These are phyloP conservation scores for Loriculus beryllinus DNA, from an alignment of 2,797 vertebrate genomes.

Conservation along the genomic window DNA sequence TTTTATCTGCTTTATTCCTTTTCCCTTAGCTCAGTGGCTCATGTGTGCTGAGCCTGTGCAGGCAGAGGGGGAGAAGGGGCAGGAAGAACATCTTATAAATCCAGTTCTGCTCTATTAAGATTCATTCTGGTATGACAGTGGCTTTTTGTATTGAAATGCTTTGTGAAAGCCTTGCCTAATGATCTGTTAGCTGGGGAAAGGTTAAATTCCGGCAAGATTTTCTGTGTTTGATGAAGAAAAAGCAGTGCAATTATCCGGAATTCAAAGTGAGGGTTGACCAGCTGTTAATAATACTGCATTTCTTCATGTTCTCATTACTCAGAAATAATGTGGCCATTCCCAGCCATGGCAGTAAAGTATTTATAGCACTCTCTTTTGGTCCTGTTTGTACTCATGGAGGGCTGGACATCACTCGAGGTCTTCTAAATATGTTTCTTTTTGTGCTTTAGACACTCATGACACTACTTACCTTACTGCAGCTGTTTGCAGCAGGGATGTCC, in stretches of 20 bases:
- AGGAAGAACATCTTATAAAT: constrained; percentile 29
- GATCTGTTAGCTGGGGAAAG: constrained; percentile 62
- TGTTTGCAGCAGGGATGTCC: neutral
- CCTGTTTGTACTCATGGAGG: neutral
- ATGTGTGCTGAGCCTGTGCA: neutral
- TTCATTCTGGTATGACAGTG: constrained; percentile 19
- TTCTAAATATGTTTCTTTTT: neutral
- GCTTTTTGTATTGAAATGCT: constrained; percentile 48
- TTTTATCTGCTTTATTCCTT: neutral
- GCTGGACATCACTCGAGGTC: neutral
- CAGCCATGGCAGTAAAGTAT: constrained; percentile 45
- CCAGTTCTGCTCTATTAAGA: constrained; percentile 56
- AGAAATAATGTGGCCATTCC: constrained; percentile 32
- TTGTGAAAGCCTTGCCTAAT: constrained; percentile 50
- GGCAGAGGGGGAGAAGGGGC: neutral
- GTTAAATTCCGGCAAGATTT: constrained; percentile 52
- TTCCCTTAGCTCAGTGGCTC: neutral
- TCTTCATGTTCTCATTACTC: constrained; percentile 43
- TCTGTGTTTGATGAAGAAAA: constrained; percentile 59
- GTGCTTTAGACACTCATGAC: neutral
- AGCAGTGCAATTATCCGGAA: constrained; percentile 50
- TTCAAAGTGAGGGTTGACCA: constrained; percentile 57
- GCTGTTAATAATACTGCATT: constrained; percentile 52
- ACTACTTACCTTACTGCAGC: neutral
- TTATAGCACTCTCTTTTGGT: constrained; percentile 42